Evolutionary conservation across 2,888 invertebrate genomes (phyloP), one percentile per base, ranked within the genome.

Genomic region (Bombyx huttoni): DNA sequence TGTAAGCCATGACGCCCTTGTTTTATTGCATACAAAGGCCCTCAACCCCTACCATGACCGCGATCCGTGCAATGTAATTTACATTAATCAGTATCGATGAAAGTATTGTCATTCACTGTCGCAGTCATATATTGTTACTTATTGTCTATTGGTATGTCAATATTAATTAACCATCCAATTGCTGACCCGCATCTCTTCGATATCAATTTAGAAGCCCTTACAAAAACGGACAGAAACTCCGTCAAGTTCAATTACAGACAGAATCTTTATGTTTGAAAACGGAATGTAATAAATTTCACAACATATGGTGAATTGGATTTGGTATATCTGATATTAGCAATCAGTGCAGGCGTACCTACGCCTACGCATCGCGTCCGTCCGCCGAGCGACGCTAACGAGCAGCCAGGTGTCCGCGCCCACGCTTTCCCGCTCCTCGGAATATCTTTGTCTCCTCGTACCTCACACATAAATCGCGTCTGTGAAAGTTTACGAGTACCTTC

Each of bases 401-500:
- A 77, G 81, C 86, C 87, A 88, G 87, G 87, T 88, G 87, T 83
- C 73, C 77, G 68, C 82, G 78, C 85, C 86, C 81, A 85, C 88
- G 78, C 80, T 69, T 65, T 68, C 65, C 40, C 73, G 74, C 75
- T 80, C 78, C 75, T 81, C 81, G 70, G 72, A 76, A 76, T 81
- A 82, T 81, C 82, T 85, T 81, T 80, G 84, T 84, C 81, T 80
- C 77, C 74, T 70, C 68, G 68, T 73, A 76, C 75, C 76, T 76
- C 74, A 70, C 71, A 68, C 78, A 84, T 86, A 86, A 85, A 86
- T 85, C 74, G 84, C 72, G 73, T 69, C 81, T 81, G 86, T 85
- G 87, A 88, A 87, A 88, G 86, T 87, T 87, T 86, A 87, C 81
- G 86, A 84, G 69, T 82, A 78, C 79, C 80, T 82, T 78, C 77